Conservation (phyloP, 2,888 invertebrate species). For the Tuta absoluta region DNA sequence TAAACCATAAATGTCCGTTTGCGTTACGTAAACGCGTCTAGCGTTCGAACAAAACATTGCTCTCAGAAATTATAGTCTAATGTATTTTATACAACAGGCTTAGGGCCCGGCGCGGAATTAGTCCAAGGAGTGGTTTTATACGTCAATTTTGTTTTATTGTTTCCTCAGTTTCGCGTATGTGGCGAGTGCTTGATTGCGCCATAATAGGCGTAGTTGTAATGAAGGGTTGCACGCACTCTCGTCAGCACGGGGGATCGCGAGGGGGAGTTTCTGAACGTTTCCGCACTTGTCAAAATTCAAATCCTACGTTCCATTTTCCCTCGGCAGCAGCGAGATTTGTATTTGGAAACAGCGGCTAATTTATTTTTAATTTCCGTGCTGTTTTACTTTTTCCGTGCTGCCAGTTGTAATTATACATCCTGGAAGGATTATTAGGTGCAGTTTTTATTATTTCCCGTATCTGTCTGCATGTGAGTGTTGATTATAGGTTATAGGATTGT, state of each 20-base stretch:
- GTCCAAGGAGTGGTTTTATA: slow-evolving; percentile 73
- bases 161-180: slow-evolving; percentile 77
- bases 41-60: slow-evolving; percentile 45
- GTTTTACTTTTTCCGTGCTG: slow-evolving; percentile 18
- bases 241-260: slow-evolving; percentile 57
- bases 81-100: slow-evolving; percentile 61
- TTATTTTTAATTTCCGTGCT: slow-evolving; percentile 22
- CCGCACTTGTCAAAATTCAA: slow-evolving; percentile 63
- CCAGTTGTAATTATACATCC: slow-evolving; percentile 28
- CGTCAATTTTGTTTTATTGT: slow-evolving; percentile 77
- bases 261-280: slow-evolving; percentile 64
- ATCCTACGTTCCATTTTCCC: slow-evolving; percentile 31
- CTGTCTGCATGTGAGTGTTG: slow-evolving; percentile 72
- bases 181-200: slow-evolving; percentile 75
- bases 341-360: slow-evolving; percentile 13
- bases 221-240: slow-evolving; percentile 74
- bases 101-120: slow-evolving; percentile 58
- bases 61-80: slow-evolving; percentile 54
- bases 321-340: slow-evolving; percentile 2
- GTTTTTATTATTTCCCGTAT: slow-evolving; percentile 70
- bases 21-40: slow-evolving; percentile 24
- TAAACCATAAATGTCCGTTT: slow-evolving; percentile 10
- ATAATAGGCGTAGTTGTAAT: slow-evolving; percentile 74
- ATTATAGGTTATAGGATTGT: slow-evolving; percentile 70
- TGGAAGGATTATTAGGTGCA: slow-evolving; percentile 45